Evolutionary conservation across 2,797 vertebrate genomes (phyloP).

Genomic region (Hydrophis major): DNA sequence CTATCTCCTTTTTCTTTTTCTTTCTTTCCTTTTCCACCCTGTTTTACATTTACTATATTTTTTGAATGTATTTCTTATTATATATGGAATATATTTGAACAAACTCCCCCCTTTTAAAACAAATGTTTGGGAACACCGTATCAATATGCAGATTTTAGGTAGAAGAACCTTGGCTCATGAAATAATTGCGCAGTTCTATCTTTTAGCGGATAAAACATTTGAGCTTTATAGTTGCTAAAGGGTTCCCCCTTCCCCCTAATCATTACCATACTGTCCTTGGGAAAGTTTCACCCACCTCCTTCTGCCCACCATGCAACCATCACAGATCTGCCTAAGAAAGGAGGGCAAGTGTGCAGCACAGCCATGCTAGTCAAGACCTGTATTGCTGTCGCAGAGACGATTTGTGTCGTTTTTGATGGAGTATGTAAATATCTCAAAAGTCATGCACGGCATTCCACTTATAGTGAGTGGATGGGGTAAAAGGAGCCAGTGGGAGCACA

Average conservation of each 20-base stretch:
- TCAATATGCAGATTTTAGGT: background rate
- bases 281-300: background rate
- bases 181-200: background rate
- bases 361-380: background rate
- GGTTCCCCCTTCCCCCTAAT: too few relatives aligned
- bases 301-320: background rate
- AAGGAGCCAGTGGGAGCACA: accelerated
- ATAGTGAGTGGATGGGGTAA: background rate
- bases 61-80: background rate
- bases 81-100: background rate
- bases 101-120: background rate
- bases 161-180: background rate
- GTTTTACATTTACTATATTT: background rate
- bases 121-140: background rate
- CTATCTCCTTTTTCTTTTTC: background rate
- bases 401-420: background rate
- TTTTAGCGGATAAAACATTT: background rate
- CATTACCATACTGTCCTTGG: background rate
- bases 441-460: background rate
- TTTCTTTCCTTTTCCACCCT: background rate
- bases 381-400: background rate
- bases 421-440: background rate
- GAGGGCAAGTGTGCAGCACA: background rate
- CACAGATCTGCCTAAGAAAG: background rate
- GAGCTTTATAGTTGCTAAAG: background rate